Evolutionary conservation across 2,113 vertebrate species (phyloP).

Genomic region (Pygoscelis adeliae): DNA sequence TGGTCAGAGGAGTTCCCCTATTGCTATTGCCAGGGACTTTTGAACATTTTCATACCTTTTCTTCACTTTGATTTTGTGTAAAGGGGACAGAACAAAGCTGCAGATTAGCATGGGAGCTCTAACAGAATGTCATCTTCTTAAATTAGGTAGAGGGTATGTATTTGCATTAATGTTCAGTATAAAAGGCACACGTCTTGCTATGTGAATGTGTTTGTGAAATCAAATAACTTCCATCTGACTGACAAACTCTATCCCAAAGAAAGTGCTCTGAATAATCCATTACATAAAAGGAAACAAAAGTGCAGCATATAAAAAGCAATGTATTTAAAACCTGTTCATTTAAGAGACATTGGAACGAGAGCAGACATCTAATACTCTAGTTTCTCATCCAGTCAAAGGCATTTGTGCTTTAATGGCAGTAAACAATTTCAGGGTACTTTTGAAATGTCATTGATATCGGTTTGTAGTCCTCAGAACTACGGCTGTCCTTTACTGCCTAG

Average conservation of each 20-base stretch:
- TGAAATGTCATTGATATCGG: not conserved
- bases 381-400: not conserved
- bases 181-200: not conserved
- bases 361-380: not conserved
- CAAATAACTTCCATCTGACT: slow-evolving; percentile 38
- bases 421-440: slow-evolving; percentile 8
- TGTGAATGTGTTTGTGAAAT: slow-evolving; percentile 18
- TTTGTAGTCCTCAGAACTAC: not conserved
- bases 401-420: not conserved
- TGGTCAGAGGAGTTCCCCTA: not conserved
- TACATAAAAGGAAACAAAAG: slow-evolving; percentile 15
- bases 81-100: not conserved
- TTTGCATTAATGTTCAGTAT: slow-evolving; percentile 43
- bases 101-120: not conserved
- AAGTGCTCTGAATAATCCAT: slow-evolving; percentile 22
- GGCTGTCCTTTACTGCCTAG: not conserved
- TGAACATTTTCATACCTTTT: not conserved
- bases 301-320: not conserved
- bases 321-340: slow-evolving; percentile 7
- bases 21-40: not conserved
- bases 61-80: not conserved
- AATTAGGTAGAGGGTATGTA: not conserved
- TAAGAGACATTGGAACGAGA: not conserved
- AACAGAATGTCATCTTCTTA: not conserved
- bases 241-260: slow-evolving; percentile 11